Base-by-base conservation (phyloP, 1,140 invertebrate genomes). In the Pseudomyrmex dendroicus region DNA sequence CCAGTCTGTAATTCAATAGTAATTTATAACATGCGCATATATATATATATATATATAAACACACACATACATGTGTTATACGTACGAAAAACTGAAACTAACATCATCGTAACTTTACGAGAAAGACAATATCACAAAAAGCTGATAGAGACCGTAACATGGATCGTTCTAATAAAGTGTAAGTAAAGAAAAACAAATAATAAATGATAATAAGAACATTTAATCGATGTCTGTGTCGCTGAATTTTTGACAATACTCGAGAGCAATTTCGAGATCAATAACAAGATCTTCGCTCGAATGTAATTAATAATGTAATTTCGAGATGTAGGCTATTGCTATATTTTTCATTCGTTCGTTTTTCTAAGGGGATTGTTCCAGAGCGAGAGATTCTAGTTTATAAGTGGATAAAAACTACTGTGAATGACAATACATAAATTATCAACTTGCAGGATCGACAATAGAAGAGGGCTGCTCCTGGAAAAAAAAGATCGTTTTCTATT, bases 381-480 rank as follows among this genome's bases (percentile, higher is more conserved):
- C 82, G 70, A 78, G 54, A 78, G 72, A 86, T 83, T 66, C 66
- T 85, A 91, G 83, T 54, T 70, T 48, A 61, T 91, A 92, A 91
- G 89, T 70, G 89, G 89, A 90, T 89, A 61, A 90, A 90, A 90
- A 90, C 89, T 90, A 89, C 89, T 91, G 91, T 91, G 86, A 89
- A 89, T 56, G 87, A 89, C 89, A 91, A 92, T 91, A 92, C 35
- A 92, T 90, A 90, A 83, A 72, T 56, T 54, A 74, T 48, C 66
- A 74, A 89, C 82, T 85, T 88, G 74, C 67, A 56, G 88, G 77
- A 83, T 77, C 20, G 66, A 67, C 56, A 59, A 80, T 48, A 73
- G 17, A 82, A 66, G 3, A 12, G 70, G 76, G 56, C 76, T 87
- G 86, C 86, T 87, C 70, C 66, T n/a, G 22, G 80, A 64, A 77